Conservation (phyloP, 1,140 invertebrate species). For the Halictus rubicundus region DNA sequence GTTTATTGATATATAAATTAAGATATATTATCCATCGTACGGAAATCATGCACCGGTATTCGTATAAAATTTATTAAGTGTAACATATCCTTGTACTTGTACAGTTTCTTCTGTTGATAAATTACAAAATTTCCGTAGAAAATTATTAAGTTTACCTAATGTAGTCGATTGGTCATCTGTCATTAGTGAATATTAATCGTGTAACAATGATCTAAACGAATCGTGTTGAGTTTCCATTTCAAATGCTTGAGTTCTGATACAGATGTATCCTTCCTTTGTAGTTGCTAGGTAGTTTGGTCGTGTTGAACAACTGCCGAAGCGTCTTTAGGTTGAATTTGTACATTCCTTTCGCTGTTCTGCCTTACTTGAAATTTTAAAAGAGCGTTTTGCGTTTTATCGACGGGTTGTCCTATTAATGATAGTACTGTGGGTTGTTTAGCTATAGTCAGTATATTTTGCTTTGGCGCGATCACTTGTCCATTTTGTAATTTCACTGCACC, state of each 20-base stretch:
- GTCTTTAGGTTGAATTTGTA: conserved; percentile 5
- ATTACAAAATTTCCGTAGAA: conserved; percentile 36
- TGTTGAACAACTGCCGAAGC: not conserved
- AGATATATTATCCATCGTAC: conserved; percentile 3
- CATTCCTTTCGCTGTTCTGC: not conserved
- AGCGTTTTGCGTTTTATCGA: no score
- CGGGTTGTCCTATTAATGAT: no score
- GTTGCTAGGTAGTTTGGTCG: not conserved
- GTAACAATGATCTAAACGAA: conserved; percentile 45
- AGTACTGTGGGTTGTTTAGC: not conserved
- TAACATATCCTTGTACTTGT: conserved; percentile 34
- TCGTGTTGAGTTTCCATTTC: not conserved
- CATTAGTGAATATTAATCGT: not conserved
- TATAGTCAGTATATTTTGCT: not conserved
- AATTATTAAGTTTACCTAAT: conserved; percentile 19
- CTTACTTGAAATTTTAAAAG: conserved; percentile 7
- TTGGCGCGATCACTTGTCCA: not conserved
- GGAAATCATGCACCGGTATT: conserved; percentile 6
- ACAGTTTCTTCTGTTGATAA: conserved; percentile 18
- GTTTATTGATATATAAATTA: not conserved
- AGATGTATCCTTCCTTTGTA: not conserved
- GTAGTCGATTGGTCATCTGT: conserved; percentile 5
- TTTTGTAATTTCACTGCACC: not conserved
- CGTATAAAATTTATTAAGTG: conserved; percentile 44
- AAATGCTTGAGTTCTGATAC: conserved; percentile 38